Conservation (phyloP, 2,797 vertebrate genomes). For the Helicolenus hilgendorfi region DNA sequence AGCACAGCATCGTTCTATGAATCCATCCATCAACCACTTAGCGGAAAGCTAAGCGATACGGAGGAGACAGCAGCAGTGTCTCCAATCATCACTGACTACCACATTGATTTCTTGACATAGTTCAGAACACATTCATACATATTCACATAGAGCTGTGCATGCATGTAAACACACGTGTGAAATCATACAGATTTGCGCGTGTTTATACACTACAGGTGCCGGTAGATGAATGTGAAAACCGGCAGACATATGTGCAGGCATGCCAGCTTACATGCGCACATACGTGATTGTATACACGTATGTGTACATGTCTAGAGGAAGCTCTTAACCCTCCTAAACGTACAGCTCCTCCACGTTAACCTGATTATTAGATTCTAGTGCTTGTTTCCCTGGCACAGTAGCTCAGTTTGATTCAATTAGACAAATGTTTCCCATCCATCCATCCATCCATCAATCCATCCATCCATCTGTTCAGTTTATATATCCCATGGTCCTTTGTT, state of each 20-base stretch:
- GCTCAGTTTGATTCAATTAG: constrained; percentile 52
- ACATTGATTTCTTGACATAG: constrained; percentile 49
- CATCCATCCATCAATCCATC: constrained; percentile 37
- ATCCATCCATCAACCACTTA: constrained; percentile 77
- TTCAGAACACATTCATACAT: background rate
- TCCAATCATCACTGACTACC: constrained; percentile 36
- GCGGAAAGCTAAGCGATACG: constrained; percentile 51
- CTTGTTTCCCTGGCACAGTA: constrained; percentile 8
- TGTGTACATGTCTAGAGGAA: background rate
- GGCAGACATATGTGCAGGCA: background rate
- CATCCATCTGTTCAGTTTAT: constrained; percentile 27
- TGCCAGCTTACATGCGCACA: background rate
- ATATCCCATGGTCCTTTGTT: constrained; percentile 35
- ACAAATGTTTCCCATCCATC: constrained; percentile 6
- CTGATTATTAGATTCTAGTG: constrained; percentile 37
- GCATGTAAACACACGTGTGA: background rate
- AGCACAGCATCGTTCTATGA: constrained; percentile 47
- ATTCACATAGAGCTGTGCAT: background rate
- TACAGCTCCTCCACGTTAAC: constrained; percentile 4
- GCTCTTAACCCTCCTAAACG: constrained; percentile 11
- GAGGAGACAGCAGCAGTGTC: constrained; percentile 35
- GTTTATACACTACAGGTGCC: background rate
- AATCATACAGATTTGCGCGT: background rate
- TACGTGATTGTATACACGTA: background rate
- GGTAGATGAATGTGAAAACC: background rate